Percentiles rank a stretch among this genome's conserved stretches.
Evolutionary conservation across 2,113 vertebrate genomes (phyloP).

Genomic region (Corapipo altera): DNA sequence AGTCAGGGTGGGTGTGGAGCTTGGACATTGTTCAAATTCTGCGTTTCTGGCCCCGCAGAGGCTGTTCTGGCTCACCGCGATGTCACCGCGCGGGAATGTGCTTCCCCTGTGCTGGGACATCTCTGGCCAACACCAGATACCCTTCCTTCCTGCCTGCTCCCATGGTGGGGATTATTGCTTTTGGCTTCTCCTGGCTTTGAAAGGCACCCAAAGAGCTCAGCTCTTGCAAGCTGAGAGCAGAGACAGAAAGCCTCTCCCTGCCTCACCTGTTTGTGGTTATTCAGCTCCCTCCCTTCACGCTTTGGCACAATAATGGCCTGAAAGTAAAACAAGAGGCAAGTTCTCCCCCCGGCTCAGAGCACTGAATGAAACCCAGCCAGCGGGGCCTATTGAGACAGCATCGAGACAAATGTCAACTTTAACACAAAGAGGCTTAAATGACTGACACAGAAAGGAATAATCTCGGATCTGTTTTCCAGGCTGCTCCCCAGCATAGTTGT

Average conservation of each 20-base stretch:
- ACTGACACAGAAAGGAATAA: slow-evolving; percentile 67
- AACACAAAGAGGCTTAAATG: slow-evolving; percentile 69
- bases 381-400: slow-evolving; percentile 50
- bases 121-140: slow-evolving; percentile 46
- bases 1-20: slow-evolving; percentile 6
- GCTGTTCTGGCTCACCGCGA: background rate
- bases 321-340: slow-evolving; percentile 46
- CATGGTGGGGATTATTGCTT: slow-evolving; percentile 56
- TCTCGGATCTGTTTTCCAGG: slow-evolving; percentile 65
- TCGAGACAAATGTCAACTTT: slow-evolving; percentile 71
- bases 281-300: slow-evolving; percentile 60
- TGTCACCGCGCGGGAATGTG: slow-evolving; percentile 34
- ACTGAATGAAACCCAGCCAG: slow-evolving; percentile 54
- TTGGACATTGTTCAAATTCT: background rate
- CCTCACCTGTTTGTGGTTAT: slow-evolving; percentile 79
- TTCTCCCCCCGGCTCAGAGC: slow-evolving; percentile 36
- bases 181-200: slow-evolving; percentile 62
- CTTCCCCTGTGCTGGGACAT: slow-evolving; percentile 22
- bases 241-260: slow-evolving; percentile 63
- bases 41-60: background rate
- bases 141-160: slow-evolving; percentile 65
- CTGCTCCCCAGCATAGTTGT: slow-evolving; percentile 61
- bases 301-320: slow-evolving; percentile 53
- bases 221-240: slow-evolving; percentile 61
- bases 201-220: slow-evolving; percentile 68